Percentiles rank a stretch among this genome's conserved stretches.
phyloP scores from a whole-genome alignment of 1,140 invertebrate genomes.

The Philaenus spumarius region DNA sequence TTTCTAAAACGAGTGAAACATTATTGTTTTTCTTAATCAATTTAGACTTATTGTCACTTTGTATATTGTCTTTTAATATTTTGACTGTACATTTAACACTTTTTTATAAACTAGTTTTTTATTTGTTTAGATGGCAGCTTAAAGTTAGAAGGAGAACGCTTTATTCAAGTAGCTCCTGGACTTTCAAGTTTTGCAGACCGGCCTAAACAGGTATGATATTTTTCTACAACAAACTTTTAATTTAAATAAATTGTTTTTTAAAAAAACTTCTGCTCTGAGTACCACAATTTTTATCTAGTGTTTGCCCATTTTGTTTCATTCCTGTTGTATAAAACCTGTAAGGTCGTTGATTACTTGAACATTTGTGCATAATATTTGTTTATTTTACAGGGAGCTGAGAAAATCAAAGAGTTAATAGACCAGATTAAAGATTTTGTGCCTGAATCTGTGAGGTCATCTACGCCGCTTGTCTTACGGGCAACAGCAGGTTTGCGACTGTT shows the following conservation, averaged over 20 bases:
- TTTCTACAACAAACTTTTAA: no score
- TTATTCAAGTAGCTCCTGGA: constrained; percentile 78
- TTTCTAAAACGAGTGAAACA: no score
- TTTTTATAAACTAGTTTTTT: no score
- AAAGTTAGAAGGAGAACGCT: constrained; percentile 72
- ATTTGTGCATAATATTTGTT: background rate
- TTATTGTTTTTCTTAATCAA: no score
- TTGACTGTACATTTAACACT: no score
- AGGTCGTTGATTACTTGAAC: background rate
- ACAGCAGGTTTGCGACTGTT: constrained; percentile 88
- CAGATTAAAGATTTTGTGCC: constrained; percentile 73
- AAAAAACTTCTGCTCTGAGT: no score
- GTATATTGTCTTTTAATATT: no score
- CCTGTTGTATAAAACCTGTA: no score
- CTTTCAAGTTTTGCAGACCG: constrained; percentile 78
- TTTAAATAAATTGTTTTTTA: no score
- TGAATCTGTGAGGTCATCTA: constrained; percentile 53
- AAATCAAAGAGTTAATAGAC: constrained; percentile 63
- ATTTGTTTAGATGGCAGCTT: constrained; percentile 53
- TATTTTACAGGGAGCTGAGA: constrained; percentile 55
- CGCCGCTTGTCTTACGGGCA: constrained; percentile 75
- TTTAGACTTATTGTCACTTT: no score
- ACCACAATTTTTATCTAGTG: no score
- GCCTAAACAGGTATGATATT: constrained; percentile 53
- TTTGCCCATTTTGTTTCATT: no score